Evolutionary conservation across 2,888 invertebrate genomes (phyloP), one percentile per base, ranked within the genome.

Genomic region (Eudasyphora cyanicolor): DNA sequence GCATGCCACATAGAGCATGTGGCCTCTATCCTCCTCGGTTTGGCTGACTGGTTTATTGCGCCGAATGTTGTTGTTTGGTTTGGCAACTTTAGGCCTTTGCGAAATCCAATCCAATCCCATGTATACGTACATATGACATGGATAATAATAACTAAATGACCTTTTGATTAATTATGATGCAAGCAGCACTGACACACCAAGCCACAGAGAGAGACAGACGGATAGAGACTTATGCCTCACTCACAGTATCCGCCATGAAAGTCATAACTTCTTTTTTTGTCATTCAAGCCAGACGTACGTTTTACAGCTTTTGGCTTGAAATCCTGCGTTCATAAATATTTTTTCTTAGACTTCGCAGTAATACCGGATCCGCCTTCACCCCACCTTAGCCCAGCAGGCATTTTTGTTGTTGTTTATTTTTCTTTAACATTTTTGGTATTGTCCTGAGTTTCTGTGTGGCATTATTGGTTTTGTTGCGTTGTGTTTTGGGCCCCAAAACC

Each of bases 101-200:
- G 81, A 60, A 84, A 84, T 51, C 76, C 78, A 84, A 81, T n/a
- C n/a, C n/a, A n/a, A n/a, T n/a, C n/a, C n/a, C n/a, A n/a, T n/a
- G n/a, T n/a, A n/a, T 81, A 81, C 80, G 77, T 83, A 70, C 42
- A n/a, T 38, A 42, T 35, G 67, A 4, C 38, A 12, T 17, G 27
- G 10, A 5, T 2, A 6, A 64, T 64, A 64, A 64, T 38, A 19
- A 76, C 78, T 67, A 79, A 84, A 81, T 84, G 84, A 84, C 84
- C 84, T 84, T 84, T 84, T 84, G 84, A 84, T 84, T 84, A 84
- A 84, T 84, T 81, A 81, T 84, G 76, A 81, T 84, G 81, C 81
- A 81, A 79, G 24, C 27, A 75, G 21, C 17, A 45, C 21, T 17
- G n/a, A 38, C 49, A 49, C 29, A 27, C 17, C 5, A 64, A n/a